Evolutionary conservation across 1,140 invertebrate genomes (phyloP).

Genomic region (Procambarus clarkii): DNA sequence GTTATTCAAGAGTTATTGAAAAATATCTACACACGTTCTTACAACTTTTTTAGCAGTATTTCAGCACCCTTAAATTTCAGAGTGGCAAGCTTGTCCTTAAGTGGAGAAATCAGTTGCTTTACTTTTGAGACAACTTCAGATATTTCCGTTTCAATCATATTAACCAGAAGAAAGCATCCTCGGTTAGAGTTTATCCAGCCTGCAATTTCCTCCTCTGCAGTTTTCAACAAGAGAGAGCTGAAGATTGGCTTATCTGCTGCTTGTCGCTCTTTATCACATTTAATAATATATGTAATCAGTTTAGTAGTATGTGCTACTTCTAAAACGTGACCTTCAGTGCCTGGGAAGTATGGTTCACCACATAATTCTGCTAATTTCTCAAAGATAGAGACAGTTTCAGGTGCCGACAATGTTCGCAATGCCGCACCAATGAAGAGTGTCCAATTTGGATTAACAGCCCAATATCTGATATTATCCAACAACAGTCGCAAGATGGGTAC

Average conservation of each 20-base stretch:
- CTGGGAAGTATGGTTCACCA: constrained; percentile 49
- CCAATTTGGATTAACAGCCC: constrained; percentile 68
- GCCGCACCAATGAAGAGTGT: constrained; percentile 70
- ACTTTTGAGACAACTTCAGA: constrained; percentile 40
- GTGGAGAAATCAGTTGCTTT: constrained; percentile 31
- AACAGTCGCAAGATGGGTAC: constrained; percentile 55
- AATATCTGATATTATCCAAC: constrained; percentile 44
- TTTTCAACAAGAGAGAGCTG: constrained; percentile 43
- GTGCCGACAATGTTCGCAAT: constrained; percentile 33
- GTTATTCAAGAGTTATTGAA: too few species aligned
- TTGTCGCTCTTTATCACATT: constrained; percentile 64
- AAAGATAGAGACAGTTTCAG: constrained; percentile 42
- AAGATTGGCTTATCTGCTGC: constrained; percentile 44
- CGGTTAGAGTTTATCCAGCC: constrained; percentile 62
- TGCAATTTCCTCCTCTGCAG: constrained; percentile 18
- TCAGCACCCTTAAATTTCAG: constrained; percentile 36
- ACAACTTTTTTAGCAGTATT: constrained; percentile 41
- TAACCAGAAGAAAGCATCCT: constrained; percentile 63
- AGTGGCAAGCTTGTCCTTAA: constrained; percentile 33
- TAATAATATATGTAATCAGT: constrained; percentile 67
- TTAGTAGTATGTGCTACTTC: constrained; percentile 64
- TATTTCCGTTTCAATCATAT: constrained; percentile 62
- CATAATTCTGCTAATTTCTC: constrained; percentile 55
- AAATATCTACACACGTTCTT: background rate
- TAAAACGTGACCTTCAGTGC: constrained; percentile 56